Evolutionary conservation across 64 coral and sea anemone species (phyloP).

Genomic region (Dendronephthya gigantea): DNA sequence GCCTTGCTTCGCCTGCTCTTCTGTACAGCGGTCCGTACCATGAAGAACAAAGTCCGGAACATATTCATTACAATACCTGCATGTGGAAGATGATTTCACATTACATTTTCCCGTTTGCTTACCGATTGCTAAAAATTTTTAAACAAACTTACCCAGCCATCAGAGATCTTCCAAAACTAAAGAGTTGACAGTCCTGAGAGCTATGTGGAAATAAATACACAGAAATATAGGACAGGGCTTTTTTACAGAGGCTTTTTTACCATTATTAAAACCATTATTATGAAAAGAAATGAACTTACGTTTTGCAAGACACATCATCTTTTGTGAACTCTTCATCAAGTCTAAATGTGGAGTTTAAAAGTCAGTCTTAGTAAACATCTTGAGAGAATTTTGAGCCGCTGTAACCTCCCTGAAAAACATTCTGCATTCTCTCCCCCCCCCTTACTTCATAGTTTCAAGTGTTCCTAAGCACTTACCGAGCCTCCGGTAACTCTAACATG

Average conservation of each 20-base stretch:
- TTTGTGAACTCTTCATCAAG: too few species aligned
- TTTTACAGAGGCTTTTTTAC: too few species aligned
- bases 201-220: background rate
- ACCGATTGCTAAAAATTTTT: background rate
- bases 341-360: too few species aligned
- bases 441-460: too few species aligned
- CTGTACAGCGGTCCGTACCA: conserved; percentile 33
- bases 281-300: too few species aligned
- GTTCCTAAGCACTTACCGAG: background rate
- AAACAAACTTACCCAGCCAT: conserved; percentile 70
- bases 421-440: too few species aligned
- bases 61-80: conserved; percentile 59
- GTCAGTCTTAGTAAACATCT: too few species aligned
- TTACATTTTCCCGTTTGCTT: background rate
- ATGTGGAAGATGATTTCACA: too few species aligned
- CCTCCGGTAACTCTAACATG: background rate
- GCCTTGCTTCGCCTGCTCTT: conserved; percentile 28
- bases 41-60: conserved; percentile 94
- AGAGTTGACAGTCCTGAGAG: background rate
- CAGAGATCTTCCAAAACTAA: conserved; percentile 76
- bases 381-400: too few species aligned
- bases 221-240: background rate
- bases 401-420: too few species aligned
- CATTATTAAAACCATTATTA: too few species aligned
- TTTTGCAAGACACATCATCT: too few species aligned